A percentile compares a stretch with the other conserved stretches of the same genome.
Evolutionary conservation across 2,888 invertebrate species (phyloP).

Genomic region (Drosophila tripunctata): DNA sequence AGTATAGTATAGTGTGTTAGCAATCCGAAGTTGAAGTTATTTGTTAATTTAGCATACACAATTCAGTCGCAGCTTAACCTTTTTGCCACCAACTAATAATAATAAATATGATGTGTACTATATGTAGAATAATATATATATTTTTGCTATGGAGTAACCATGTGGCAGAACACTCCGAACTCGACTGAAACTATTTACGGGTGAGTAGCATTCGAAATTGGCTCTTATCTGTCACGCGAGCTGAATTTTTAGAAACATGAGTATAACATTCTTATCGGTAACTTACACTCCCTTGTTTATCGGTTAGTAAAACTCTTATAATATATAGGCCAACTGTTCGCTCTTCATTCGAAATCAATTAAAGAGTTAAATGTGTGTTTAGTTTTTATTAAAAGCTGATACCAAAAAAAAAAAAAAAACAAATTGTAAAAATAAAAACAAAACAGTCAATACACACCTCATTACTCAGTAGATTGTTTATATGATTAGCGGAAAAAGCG

Average conservation of each 20-base stretch:
- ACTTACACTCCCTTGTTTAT: conserved; percentile 23
- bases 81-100: conserved; percentile 13
- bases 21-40: conserved; percentile 13
- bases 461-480: conserved; percentile 9
- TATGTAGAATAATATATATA: background rate
- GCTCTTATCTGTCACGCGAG: conserved; percentile 33
- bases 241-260: conserved; percentile 12
- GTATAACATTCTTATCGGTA: conserved; percentile 24
- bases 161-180: conserved; percentile 13
- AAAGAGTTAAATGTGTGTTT: conserved; percentile 6
- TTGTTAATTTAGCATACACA: background rate
- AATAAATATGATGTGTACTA: too few relatives aligned
- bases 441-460: conserved; percentile 19
- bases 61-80: conserved; percentile 7
- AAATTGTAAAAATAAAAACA: background rate
- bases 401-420: conserved; percentile 9
- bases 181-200: conserved; percentile 22
- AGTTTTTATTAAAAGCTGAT: conserved; percentile 36
- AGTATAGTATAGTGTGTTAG: too few relatives aligned
- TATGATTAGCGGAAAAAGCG: background rate
- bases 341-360: conserved; percentile 7
- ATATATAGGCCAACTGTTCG: background rate
- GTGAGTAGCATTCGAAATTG: conserved; percentile 8
- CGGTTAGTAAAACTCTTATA: conserved; percentile 6
- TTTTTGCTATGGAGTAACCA: conserved; percentile 8